Percentiles rank a stretch among this genome's conserved stretches.
phyloP scores from a whole-genome alignment of 2,113 vertebrate genomes.

The Progne subis region DNA sequence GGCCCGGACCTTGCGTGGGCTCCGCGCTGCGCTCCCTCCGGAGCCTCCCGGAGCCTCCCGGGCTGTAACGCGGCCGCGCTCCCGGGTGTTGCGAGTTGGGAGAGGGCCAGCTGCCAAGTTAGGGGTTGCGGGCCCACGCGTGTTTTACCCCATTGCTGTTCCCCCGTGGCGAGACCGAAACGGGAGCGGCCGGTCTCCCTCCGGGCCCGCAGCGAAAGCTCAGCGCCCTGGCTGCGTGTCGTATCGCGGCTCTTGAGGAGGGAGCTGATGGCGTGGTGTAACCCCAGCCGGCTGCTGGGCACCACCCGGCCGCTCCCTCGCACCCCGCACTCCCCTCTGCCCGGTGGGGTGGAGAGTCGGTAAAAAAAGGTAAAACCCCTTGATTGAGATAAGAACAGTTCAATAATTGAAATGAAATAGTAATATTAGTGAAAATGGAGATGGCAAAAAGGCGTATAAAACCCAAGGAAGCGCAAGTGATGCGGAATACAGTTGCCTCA shows the following conservation, averaged over 20 bases:
- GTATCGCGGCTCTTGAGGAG: accelerated
- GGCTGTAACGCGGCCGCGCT: background rate
- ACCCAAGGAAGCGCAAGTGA: background rate
- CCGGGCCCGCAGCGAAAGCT: background rate
- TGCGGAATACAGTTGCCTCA: background rate
- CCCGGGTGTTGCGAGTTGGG: background rate
- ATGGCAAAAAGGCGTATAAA: background rate
- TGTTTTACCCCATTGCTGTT: background rate
- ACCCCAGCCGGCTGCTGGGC: background rate
- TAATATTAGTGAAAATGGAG: background rate
- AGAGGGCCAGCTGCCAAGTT: background rate
- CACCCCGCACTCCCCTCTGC: background rate
- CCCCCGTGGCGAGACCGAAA: background rate
- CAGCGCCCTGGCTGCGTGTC: background rate
- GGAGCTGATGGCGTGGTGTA: background rate
- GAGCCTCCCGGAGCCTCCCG: too few species aligned
- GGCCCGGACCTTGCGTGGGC: background rate
- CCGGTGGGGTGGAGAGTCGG: background rate
- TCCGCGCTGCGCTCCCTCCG: background rate
- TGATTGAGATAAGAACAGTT: background rate
- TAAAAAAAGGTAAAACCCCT: background rate
- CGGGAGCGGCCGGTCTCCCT: background rate
- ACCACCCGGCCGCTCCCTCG: background rate
- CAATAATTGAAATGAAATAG: background rate
- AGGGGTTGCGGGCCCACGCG: background rate